phyloP scores from a whole-genome alignment of 64 coral and sea anemone genomes.

The Dendrophyllia cribrosa region DNA sequence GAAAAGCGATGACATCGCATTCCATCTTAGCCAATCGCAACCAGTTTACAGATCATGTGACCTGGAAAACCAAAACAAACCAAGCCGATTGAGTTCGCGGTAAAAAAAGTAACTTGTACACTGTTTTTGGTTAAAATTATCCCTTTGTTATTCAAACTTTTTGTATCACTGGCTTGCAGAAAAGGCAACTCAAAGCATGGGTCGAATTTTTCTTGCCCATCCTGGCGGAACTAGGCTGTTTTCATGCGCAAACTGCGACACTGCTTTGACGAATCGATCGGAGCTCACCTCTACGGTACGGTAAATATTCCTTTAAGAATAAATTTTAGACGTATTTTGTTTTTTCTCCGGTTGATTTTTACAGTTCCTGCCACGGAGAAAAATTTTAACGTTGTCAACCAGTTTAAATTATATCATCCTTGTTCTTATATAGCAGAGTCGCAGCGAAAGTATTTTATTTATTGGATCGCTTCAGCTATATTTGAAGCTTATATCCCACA shows the following conservation, averaged over 20 bases:
- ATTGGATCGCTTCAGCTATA: background rate
- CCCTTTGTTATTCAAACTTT: background rate
- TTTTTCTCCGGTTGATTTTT: background rate
- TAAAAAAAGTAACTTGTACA: background rate
- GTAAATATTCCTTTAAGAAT: background rate
- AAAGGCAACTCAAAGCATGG: slow-evolving; percentile 51
- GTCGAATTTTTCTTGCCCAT: slow-evolving; percentile 94
- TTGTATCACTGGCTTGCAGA: background rate
- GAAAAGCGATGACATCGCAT: background rate
- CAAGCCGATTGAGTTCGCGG: background rate
- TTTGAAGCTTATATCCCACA: too few species aligned
- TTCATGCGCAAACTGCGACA: slow-evolving; percentile 99
- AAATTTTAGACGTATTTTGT: background rate
- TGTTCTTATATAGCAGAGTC: too few species aligned
- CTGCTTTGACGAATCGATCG: slow-evolving; percentile 98
- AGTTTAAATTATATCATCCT: background rate
- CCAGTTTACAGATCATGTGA: background rate
- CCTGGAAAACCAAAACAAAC: background rate
- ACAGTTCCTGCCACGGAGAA: background rate
- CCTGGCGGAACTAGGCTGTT: slow-evolving; percentile 93
- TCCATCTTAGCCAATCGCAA: background rate
- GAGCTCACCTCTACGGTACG: slow-evolving; percentile 98
- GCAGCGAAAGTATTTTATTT: too few species aligned
- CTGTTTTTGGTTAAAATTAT: background rate
- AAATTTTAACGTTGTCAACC: background rate